A percentile compares a stretch with the other conserved stretches of the same genome.
Evolutionary conservation across 1,140 invertebrate species (phyloP).

Genomic region (Cecropterus lyciades): DNA sequence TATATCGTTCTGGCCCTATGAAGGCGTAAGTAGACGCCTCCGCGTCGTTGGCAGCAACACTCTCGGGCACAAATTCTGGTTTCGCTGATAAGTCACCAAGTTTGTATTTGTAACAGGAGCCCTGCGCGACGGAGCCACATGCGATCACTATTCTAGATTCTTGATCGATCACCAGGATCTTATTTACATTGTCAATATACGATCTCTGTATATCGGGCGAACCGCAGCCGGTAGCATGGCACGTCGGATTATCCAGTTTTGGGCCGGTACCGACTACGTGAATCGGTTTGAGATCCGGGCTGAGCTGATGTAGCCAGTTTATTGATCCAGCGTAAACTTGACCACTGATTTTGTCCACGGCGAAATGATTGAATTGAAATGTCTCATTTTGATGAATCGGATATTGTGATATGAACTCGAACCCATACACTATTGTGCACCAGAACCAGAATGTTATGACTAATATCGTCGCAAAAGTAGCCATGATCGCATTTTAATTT

Average conservation of each 20-base stretch:
- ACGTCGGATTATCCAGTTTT: constrained; percentile 93
- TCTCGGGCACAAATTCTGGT: constrained; percentile 90
- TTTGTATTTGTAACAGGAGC: constrained; percentile 94
- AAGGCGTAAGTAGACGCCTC: constrained; percentile 96
- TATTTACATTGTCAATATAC: constrained; percentile 94
- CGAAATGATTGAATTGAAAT: constrained; percentile 84
- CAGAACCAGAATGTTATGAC: constrained; percentile 77
- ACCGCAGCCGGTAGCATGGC: constrained; percentile 93
- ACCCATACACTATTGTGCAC: constrained; percentile 73
- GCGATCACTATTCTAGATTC: constrained; percentile 92
- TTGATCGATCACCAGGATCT: constrained; percentile 95
- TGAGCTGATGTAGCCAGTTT: constrained; percentile 93
- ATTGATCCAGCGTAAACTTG: constrained; percentile 92
- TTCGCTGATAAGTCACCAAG: constrained; percentile 91
- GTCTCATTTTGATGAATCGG: constrained; percentile 77
- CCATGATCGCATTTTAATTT: constrained; percentile 80
- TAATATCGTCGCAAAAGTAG: constrained; percentile 66
- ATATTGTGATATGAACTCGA: constrained; percentile 80
- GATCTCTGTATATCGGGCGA: constrained; percentile 87
- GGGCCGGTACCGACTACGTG: constrained; percentile 89
- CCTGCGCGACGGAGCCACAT: constrained; percentile 95
- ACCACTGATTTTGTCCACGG: constrained; percentile 84
- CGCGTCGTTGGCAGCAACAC: constrained; percentile 96
- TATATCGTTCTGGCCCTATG: constrained; percentile 95
- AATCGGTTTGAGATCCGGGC: constrained; percentile 89